Evolutionary conservation across 2,888 invertebrate species (phyloP).

Genomic region (Rugalucina vietnamica): DNA sequence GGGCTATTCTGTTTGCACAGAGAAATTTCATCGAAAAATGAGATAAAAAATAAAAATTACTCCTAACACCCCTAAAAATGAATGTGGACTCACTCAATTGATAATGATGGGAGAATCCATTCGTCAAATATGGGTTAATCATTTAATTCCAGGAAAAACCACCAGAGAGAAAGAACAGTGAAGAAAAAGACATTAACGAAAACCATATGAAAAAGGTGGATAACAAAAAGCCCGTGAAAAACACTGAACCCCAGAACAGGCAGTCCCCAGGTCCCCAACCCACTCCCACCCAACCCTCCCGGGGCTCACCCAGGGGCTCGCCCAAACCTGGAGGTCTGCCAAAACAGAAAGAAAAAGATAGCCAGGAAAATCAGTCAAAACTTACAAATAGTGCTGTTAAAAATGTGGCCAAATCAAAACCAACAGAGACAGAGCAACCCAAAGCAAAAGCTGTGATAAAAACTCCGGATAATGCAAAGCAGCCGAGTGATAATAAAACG

Average conservation of each 20-base stretch:
- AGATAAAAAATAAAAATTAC: too few species aligned
- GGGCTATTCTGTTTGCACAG: too few species aligned
- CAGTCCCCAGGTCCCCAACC: conserved; percentile 6
- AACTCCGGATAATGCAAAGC: conserved; percentile 17
- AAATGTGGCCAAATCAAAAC: conserved; percentile 36
- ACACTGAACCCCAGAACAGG: conserved; percentile 13
- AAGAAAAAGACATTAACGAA: conserved; percentile 52
- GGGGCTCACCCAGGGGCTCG: neutral
- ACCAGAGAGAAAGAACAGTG: conserved; percentile 2
- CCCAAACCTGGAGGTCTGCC: neutral
- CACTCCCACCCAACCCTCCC: conserved; percentile 1
- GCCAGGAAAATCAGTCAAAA: neutral
- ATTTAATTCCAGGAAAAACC: conserved; percentile 30
- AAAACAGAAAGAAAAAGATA: conserved; percentile 5
- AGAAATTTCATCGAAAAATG: too few species aligned
- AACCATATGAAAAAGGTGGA: conserved; percentile 42
- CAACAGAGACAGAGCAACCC: neutral
- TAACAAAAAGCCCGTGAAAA: conserved; percentile 27
- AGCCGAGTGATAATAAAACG: neutral
- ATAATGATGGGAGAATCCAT: too few species aligned
- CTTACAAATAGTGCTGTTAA: conserved; percentile 10
- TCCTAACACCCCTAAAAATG: too few species aligned
- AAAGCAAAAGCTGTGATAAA: conserved; percentile 14
- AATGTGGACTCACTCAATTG: too few species aligned
- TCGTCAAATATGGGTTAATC: too few species aligned